These are phyloP conservation scores for Squalus acanthias DNA, from an alignment of 2,797 vertebrate species.

Conservation along the genomic window DNA sequence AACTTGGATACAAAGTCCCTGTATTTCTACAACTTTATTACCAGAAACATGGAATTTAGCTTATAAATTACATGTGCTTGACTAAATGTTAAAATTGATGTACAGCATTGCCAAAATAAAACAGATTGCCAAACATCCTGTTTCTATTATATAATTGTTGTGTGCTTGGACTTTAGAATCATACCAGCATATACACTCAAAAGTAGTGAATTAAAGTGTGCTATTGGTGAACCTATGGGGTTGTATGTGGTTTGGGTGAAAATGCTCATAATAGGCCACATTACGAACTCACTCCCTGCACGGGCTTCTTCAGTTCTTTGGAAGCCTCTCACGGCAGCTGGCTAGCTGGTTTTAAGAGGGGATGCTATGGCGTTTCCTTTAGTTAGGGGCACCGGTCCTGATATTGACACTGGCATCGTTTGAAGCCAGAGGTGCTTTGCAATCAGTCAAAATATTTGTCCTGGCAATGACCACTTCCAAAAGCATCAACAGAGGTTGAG, in stretches of 20 bases:
- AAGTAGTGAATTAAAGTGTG: background rate
- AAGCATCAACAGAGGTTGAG: background rate
- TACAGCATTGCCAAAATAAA: constrained; percentile 34
- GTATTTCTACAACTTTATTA: constrained; percentile 31
- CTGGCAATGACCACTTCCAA: background rate
- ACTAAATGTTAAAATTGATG: constrained; percentile 29
- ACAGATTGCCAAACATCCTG: background rate
- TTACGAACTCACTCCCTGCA: background rate
- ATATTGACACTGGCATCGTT: background rate
- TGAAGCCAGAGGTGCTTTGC: background rate
- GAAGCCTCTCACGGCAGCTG: background rate
- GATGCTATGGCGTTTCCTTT: background rate
- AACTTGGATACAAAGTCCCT: constrained; percentile 9
- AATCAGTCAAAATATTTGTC: background rate
- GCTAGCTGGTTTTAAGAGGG: background rate
- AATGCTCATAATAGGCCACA: background rate
- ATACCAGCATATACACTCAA: background rate
- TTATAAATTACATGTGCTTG: constrained; percentile 13
- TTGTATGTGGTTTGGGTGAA: background rate
- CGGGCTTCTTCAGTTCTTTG: background rate
- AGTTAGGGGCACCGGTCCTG: background rate
- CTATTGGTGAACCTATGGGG: background rate
- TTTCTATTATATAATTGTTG: background rate
- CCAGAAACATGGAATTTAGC: constrained; percentile 17
- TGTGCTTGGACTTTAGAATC: background rate